Conservation (phyloP, 2,113 vertebrate species). For the Plestiodon gilberti region DNA sequence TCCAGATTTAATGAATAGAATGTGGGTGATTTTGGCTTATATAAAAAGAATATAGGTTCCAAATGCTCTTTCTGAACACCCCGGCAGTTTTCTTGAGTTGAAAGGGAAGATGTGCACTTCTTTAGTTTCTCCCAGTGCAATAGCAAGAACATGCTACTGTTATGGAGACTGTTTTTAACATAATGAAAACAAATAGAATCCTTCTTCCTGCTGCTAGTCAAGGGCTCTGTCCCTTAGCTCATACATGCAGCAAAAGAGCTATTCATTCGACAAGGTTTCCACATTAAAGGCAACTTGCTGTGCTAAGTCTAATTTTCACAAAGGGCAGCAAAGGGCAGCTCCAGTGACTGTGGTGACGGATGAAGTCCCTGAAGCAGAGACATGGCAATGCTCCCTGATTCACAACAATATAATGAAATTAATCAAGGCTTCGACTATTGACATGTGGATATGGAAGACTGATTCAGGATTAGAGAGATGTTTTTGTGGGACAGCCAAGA, state of each 20-base stretch:
- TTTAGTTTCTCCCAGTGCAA: conserved; percentile 42
- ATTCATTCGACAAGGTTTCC: conserved; percentile 13
- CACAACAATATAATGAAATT: conserved; percentile 39
- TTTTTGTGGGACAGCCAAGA: conserved; percentile 2
- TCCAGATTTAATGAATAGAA: no score
- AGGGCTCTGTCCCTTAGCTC: conserved; percentile 18
- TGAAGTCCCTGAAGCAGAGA: conserved; percentile 3
- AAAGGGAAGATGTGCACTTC: conserved; percentile 35
- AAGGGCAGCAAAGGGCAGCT: neutral
- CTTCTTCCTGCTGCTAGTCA: conserved; percentile 8
- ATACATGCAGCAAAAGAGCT: conserved; percentile 25
- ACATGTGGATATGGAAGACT: conserved; percentile 26
- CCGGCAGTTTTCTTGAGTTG: conserved; percentile 43
- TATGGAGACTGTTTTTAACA: conserved; percentile 40
- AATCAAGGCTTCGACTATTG: conserved; percentile 30
- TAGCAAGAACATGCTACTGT: conserved; percentile 22
- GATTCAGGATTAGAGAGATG: conserved; percentile 31
- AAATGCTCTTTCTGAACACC: conserved; percentile 42
- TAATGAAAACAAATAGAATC: conserved; percentile 60
- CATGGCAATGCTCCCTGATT: conserved; percentile 14
- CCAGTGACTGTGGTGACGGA: neutral
- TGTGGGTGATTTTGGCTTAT: no score
- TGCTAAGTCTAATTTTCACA: conserved; percentile 15
- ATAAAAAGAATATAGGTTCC: no score
- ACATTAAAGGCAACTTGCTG: neutral